Base-by-base conservation (phyloP, 2,888 invertebrate species). In the Stenolophus ochropezus region DNA sequence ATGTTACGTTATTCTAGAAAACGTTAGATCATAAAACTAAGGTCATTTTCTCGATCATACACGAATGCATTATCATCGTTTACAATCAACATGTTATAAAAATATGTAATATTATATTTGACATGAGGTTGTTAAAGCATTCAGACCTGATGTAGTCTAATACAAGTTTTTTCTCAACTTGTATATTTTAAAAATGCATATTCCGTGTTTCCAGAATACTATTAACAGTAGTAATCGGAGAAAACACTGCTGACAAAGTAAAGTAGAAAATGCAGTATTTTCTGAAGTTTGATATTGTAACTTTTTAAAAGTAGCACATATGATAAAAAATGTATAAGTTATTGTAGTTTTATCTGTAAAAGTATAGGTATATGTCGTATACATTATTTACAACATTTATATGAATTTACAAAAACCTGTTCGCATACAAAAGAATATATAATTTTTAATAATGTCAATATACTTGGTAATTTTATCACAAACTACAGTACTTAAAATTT, bases 1-100 rank as follows among this genome's bases (percentile, higher is more conserved):
- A 61, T 61, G 14, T 61, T 61, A 61, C 25, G 20, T 56, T 56
- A 56, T 56, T 56, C 56, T 56, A 61, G 61, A 25, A 61, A 14
- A 61, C 25, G 25, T 4, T 61, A 25, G 25, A 61, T 61, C 3
- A 23, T 27, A 61, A 11, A 61, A 11, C 11, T 21, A 25, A 61
- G 61, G 61, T 61, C 61, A 61, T 61, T 25, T 61, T 61, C 25
- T 25, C 33, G 33, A 42, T 42, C 4, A 42, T 42, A 42, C 4
- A 27, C 27, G 33, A 33, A 8, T 33, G 2, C 8, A 33, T 8
- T 42, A 42, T 42, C 6, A 42, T 42, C 33, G 33, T n/a, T n/a
- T n/a, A n/a, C n/a, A n/a, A n/a, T n/a, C n/a, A n/a, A n/a, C n/a
- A n/a, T n/a, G n/a, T n/a, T n/a, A n/a, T n/a, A n/a, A n/a, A n/a